Evolutionary conservation across 2,888 invertebrate genomes (phyloP).

Genomic region (Morpho achilles): DNA sequence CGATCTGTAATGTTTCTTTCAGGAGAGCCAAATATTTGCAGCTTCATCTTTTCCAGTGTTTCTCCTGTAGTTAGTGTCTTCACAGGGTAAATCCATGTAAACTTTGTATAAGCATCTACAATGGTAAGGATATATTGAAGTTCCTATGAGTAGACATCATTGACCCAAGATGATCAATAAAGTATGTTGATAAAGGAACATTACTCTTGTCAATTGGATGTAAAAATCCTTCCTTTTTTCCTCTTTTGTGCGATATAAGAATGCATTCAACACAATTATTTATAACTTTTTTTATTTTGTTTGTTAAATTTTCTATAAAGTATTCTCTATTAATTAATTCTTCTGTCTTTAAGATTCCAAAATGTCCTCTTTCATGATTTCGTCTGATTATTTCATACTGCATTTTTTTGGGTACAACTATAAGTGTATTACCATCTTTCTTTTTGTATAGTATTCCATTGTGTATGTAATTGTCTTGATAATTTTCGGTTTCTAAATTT

Average conservation of each 20-base stretch:
- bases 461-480: conserved; percentile 23
- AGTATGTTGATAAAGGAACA: conserved; percentile 36
- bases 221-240: no score
- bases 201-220: conserved; percentile 39
- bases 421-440: conserved; percentile 16
- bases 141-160: conserved; percentile 34
- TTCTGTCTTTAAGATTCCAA: conserved; percentile 23
- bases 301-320: no score
- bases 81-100: no score
- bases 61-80: no score
- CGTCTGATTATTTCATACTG: conserved; percentile 38
- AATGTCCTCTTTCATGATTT: conserved; percentile 30
- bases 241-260: no score
- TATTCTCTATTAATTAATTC: no score
- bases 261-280: no score
- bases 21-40: no score
- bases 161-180: conserved; percentile 44
- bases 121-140: conserved; percentile 41
- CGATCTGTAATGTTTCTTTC: no score
- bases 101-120: conserved; percentile 37
- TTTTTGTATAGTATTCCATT: conserved; percentile 24
- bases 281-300: not conserved
- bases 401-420: conserved; percentile 30
- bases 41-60: no score
- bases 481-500: conserved; percentile 24